phyloP scores from a whole-genome alignment of 2,113 vertebrate species.

The Aix galericulata region DNA sequence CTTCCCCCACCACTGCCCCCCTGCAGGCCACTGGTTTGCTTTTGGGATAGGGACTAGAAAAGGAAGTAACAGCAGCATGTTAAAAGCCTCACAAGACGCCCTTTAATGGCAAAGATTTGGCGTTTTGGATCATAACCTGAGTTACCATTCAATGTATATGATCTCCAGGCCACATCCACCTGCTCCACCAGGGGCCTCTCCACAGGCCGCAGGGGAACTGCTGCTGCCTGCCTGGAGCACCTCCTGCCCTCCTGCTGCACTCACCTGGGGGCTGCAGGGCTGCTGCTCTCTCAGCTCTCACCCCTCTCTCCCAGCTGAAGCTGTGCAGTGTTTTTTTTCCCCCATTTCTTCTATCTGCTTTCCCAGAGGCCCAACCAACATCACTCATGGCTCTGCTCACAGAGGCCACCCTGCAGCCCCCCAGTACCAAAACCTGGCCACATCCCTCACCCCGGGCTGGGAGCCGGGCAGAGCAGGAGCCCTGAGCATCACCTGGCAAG shows the following conservation, averaged over 20 bases:
- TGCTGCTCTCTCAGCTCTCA: background rate
- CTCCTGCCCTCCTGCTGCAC: background rate
- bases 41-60: background rate
- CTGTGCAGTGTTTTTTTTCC: background rate
- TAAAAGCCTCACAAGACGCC: background rate
- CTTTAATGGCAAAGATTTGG: background rate
- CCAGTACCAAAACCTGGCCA: too few relatives aligned
- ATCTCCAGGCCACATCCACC: background rate
- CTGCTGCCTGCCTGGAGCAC: background rate
- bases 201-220: background rate
- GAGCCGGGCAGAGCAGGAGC: background rate
- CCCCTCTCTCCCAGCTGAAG: background rate
- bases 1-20: accelerated
- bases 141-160: background rate
- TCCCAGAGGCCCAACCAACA: background rate
- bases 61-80: background rate
- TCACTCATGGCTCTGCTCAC: background rate
- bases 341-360: background rate
- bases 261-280: background rate
- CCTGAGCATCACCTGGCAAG: background rate
- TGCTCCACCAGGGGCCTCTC: background rate
- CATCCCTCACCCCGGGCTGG: background rate
- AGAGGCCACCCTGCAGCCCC: background rate
- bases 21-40: background rate
- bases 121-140: background rate